Evolutionary conservation across 2,888 invertebrate genomes (phyloP).

Genomic region (Dryococelus australis): DNA sequence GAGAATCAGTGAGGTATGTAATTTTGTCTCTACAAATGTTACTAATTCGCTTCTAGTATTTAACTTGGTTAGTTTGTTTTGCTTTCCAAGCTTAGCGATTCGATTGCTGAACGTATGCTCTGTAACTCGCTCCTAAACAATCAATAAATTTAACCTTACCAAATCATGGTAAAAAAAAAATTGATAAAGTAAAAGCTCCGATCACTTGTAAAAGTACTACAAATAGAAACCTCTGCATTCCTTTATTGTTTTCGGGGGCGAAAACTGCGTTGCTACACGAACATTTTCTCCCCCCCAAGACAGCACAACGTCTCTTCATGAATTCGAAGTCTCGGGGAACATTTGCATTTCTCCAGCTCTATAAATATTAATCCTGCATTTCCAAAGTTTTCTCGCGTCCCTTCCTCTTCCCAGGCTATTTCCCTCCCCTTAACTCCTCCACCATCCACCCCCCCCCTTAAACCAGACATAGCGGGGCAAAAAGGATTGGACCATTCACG

Average conservation of each 20-base stretch:
- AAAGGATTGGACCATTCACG: conserved; percentile 26
- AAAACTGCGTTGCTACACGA: neutral
- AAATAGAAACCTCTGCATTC: neutral
- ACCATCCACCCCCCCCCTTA: neutral
- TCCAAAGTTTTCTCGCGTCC: conserved; percentile 42
- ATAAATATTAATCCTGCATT: conserved; percentile 46
- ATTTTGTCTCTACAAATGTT: too few species aligned
- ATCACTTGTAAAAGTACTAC: neutral
- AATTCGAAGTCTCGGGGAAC: neutral
- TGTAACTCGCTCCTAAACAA: too few species aligned
- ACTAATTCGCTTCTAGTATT: too few species aligned
- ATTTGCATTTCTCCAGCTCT: conserved; percentile 43
- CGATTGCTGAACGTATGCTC: too few species aligned
- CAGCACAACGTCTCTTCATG: neutral
- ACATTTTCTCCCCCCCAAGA: neutral
- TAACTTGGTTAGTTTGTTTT: too few species aligned
- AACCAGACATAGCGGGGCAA: conserved; percentile 13
- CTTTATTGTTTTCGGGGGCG: neutral
- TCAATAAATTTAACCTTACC: too few species aligned
- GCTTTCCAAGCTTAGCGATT: too few species aligned
- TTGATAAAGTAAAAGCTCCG: too few species aligned
- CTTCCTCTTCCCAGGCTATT: neutral
- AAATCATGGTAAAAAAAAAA: too few species aligned
- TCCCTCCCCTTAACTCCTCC: neutral
- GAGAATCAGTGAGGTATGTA: too few species aligned